Evolutionary conservation across 2,797 vertebrate species (phyloP), one percentile per base, ranked within the genome.

Genomic region (Tolypeutes matacus): DNA sequence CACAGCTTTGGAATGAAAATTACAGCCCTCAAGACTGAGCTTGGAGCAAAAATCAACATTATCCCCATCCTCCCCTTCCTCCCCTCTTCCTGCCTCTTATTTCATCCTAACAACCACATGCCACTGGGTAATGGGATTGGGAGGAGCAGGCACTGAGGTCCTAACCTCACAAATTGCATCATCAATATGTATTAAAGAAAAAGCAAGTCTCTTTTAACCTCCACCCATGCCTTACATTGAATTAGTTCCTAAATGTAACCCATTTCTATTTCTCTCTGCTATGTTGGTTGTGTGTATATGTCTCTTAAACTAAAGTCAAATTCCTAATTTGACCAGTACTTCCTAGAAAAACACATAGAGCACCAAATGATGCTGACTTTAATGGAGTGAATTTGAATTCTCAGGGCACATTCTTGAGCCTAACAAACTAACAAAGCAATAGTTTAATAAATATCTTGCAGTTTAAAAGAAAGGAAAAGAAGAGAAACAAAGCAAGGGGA

Each of bases 1-100:
- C n/a, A 62, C 17, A 12, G 17, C 15, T 69, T 77, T 64, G 92
- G 92, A 95, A 95, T 95, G 91, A 94, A 95, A 95, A 86, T 96
- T 70, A 84, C 27, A 82, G n/a, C 27, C 77, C 34, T 60, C 31
- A 8, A 53, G 56, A 89, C n/a, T 70, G 31, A 91, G 42, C 39
- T 17, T 76, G 53, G 72, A 90, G 58, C 49, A 80, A 95, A 96
- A 84, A 53, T 80, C 82, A 96, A 92, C 89, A 76, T 11, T 25
- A 23, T 62, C 11, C 67, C 36, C 51, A 46, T 51, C 65, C 56
- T 87, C 87, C 86, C 18, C 14, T 51, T 60, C 82, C 65, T 76
- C 64, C 5, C 29, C 51, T 65, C 51, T 73, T 34, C 51, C 86
- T 60, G n/a, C 42, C 21, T 53, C 46, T 42, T 70, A 70, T 58